Evolutionary conservation across 1,140 invertebrate genomes (phyloP).

Genomic region (Battus philenor): DNA sequence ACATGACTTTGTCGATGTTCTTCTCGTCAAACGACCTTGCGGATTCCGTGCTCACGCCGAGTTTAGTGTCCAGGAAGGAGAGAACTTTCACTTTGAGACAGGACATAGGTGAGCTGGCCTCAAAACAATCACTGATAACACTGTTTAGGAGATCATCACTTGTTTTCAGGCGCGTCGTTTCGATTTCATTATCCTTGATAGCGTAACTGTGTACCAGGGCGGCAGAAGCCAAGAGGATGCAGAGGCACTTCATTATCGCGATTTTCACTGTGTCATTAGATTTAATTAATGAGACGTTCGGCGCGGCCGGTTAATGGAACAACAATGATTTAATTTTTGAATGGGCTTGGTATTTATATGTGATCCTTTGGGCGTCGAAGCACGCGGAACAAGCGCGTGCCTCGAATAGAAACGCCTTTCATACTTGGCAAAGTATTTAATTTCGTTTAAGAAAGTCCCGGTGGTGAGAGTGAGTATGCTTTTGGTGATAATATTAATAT

Average conservation of each 20-base stretch:
- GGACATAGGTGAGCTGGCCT: conserved; percentile 78
- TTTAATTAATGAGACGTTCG: conserved; percentile 67
- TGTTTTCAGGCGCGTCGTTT: conserved; percentile 76
- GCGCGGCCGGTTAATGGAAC: conserved; percentile 66
- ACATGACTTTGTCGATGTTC: conserved; percentile 84
- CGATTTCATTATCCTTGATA: conserved; percentile 73
- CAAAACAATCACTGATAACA: conserved; percentile 84
- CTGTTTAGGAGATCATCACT: conserved; percentile 82
- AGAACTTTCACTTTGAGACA: conserved; percentile 86
- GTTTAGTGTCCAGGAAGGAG: conserved; percentile 81
- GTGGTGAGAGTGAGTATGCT: conserved; percentile 59
- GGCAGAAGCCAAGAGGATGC: conserved; percentile 61
- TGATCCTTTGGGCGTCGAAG: conserved; percentile 68
- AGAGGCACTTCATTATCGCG: conserved; percentile 65
- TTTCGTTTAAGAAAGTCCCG: conserved; percentile 73
- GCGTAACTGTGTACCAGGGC: conserved; percentile 70
- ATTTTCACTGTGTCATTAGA: conserved; percentile 67
- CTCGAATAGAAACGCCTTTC: conserved; percentile 51
- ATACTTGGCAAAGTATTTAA: conserved; percentile 69
- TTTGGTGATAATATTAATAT: conserved; percentile 33
- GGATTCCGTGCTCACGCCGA: conserved; percentile 79
- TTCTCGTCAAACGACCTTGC: conserved; percentile 75
- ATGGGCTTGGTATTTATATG: conserved; percentile 77
- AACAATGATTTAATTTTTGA: conserved; percentile 76
- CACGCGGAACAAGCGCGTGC: conserved; percentile 50